Evolutionary conservation across 1,140 invertebrate genomes (phyloP).

Genomic region (Drosophila mauritiana): DNA sequence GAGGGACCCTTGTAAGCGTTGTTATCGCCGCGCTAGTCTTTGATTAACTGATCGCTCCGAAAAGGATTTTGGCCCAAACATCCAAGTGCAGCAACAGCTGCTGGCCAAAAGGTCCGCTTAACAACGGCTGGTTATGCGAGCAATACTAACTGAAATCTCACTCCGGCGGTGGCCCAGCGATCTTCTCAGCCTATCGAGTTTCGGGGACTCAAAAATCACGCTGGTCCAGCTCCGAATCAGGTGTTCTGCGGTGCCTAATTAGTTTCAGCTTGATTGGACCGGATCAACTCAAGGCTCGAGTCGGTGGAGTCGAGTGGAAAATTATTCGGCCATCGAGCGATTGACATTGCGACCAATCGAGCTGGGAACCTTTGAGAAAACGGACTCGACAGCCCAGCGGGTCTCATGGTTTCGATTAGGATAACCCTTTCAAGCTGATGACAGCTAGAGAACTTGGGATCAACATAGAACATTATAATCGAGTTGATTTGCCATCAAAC

Average conservation of each 20-base stretch:
- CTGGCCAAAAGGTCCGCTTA: not conserved
- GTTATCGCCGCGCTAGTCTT: conserved; percentile 60
- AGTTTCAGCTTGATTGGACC: conserved; percentile 49
- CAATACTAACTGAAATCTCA: conserved; percentile 29
- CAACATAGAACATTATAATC: not conserved
- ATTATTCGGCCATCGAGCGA: conserved; percentile 48
- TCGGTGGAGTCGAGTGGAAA: conserved; percentile 52
- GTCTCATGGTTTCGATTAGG: conserved; percentile 5
- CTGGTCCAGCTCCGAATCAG: conserved; percentile 43
- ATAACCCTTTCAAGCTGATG: not conserved
- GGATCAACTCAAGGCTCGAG: conserved; percentile 43
- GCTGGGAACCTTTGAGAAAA: conserved; percentile 13
- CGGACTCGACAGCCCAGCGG: conserved; percentile 17
- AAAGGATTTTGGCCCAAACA: conserved; percentile 3
- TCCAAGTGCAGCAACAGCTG: conserved; percentile 45
- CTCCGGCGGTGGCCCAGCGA: conserved; percentile 49
- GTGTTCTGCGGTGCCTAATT: conserved; percentile 68
- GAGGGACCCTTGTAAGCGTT: conserved; percentile 23
- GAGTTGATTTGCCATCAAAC: no score
- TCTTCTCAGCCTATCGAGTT: conserved; percentile 75
- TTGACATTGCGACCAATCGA: conserved; percentile 19
- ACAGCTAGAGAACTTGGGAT: not conserved
- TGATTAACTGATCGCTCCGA: conserved; percentile 72
- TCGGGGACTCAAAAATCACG: conserved; percentile 34
- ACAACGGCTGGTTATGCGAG: conserved; percentile 11